Evolutionary conservation across 2,888 invertebrate genomes (phyloP).

Genomic region (Diplolepis rosae): DNA sequence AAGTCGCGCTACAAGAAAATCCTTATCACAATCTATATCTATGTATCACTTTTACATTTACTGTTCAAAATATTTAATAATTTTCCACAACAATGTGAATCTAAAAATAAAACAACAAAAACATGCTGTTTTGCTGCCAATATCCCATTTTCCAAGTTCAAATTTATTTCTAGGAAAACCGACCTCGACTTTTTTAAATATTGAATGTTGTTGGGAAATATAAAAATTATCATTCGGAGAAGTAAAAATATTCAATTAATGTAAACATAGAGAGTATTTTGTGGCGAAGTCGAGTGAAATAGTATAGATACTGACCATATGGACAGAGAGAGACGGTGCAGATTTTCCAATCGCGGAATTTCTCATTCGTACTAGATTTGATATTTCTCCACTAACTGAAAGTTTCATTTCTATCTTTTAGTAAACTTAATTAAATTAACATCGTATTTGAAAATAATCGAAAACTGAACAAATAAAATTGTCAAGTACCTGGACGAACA

Average conservation of each 20-base stretch:
- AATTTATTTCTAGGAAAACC: background rate
- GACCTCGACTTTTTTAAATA: background rate
- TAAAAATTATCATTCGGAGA: background rate
- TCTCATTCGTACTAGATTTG: slow-evolving; percentile 91
- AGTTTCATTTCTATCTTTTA: slow-evolving; percentile 31
- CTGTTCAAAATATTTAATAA: slow-evolving; percentile 1
- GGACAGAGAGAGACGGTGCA: slow-evolving; percentile 90
- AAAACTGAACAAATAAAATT: background rate
- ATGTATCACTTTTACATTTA: background rate
- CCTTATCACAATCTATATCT: background rate
- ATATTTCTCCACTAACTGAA: slow-evolving; percentile 74
- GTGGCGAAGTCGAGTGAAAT: background rate
- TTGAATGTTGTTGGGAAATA: background rate
- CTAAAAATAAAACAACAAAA: slow-evolving; percentile 19
- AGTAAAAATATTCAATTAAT: background rate
- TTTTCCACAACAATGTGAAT: background rate
- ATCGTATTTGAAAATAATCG: background rate
- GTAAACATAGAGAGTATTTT: no score
- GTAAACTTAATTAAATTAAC: background rate
- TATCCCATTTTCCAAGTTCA: slow-evolving; percentile 19
- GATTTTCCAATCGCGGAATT: slow-evolving; percentile 94
- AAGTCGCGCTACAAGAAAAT: slow-evolving; percentile 68
- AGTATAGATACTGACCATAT: slow-evolving; percentile 77
- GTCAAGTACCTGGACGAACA: slow-evolving; percentile 61
- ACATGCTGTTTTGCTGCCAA: slow-evolving; percentile 17